Conservation (phyloP, 2,888 invertebrate species). For the Oligia latruncula region DNA sequence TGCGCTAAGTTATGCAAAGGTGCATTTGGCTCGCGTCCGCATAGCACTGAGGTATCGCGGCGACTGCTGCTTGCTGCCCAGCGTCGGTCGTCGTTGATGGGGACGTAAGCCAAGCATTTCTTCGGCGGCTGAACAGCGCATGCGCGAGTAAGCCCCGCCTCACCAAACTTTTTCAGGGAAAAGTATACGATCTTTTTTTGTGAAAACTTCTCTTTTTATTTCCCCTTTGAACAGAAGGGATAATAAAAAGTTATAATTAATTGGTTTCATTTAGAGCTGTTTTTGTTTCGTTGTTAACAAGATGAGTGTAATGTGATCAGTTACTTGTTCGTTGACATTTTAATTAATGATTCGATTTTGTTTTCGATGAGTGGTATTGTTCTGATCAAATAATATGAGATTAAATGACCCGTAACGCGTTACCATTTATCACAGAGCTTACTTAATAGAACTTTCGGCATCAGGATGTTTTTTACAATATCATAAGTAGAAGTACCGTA, state of each 20-base stretch:
- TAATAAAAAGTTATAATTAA: slow-evolving; percentile 69
- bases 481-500: too few species aligned
- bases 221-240: slow-evolving; percentile 59
- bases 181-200: slow-evolving; percentile 66
- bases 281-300: slow-evolving; percentile 36
- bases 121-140: slow-evolving; percentile 80
- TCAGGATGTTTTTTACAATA: background rate
- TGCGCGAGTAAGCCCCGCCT: slow-evolving; percentile 82
- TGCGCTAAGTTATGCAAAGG: slow-evolving; percentile 64
- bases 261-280: slow-evolving; percentile 52
- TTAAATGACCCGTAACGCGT: slow-evolving; percentile 16
- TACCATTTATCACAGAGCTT: background rate
- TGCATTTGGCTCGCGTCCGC: slow-evolving; percentile 85
- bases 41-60: slow-evolving; percentile 81
- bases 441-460: background rate
- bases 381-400: slow-evolving; percentile 14
- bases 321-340: slow-evolving; percentile 32
- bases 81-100: slow-evolving; percentile 78
- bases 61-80: slow-evolving; percentile 79
- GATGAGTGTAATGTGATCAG: slow-evolving; percentile 24
- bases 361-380: slow-evolving; percentile 9
- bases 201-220: slow-evolving; percentile 69
- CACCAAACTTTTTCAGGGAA: slow-evolving; percentile 80
- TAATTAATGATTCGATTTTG: slow-evolving; percentile 36
- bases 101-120: slow-evolving; percentile 82